Percentiles rank a stretch among this genome's conserved stretches.
These are phyloP conservation scores for Lagodon rhomboides DNA, from an alignment of 2,797 vertebrate species.

Conservation along the genomic window DNA sequence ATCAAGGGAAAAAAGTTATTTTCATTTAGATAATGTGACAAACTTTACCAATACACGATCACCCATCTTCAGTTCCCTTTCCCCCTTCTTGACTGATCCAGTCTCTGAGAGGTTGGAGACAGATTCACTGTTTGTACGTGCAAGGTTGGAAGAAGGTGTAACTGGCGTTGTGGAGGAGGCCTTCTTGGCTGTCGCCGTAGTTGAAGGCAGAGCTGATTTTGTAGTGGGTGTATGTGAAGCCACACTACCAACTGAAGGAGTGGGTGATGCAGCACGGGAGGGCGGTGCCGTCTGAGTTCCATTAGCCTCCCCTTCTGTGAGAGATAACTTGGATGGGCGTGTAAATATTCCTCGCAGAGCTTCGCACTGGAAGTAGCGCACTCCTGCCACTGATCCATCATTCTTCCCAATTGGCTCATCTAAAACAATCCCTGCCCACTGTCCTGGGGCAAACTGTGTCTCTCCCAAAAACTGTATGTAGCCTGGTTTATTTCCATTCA, in stretches of 20 bases:
- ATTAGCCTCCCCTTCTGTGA: slow-evolving; percentile 92
- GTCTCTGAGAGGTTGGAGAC: slow-evolving; percentile 96
- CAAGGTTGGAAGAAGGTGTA: slow-evolving; percentile 88
- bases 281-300: slow-evolving; percentile 87
- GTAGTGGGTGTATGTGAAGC: slow-evolving; percentile 84
- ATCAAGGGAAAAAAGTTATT: not conserved
- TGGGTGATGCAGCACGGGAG: slow-evolving; percentile 90
- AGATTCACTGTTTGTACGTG: slow-evolving; percentile 92
- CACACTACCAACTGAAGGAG: slow-evolving; percentile 84
- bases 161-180: slow-evolving; percentile 69
- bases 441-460: slow-evolving; percentile 97
- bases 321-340: slow-evolving; percentile 93
- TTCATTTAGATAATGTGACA: slow-evolving; percentile 8
- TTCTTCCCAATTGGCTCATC: slow-evolving; percentile 98
- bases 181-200: slow-evolving; percentile 79
- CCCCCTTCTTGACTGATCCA: slow-evolving; percentile 96
- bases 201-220: slow-evolving; percentile 80
- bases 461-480: slow-evolving; percentile 96
- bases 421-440: slow-evolving; percentile 98
- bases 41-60: slow-evolving; percentile 95
- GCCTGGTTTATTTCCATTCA: slow-evolving; percentile 97
- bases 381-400: slow-evolving; percentile 95
- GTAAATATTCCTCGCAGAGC: slow-evolving; percentile 97
- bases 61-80: slow-evolving; percentile 95
- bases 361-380: slow-evolving; percentile 98